Evolutionary conservation across 2,113 vertebrate species (phyloP).

Genomic region (Oreotrochilus melanogaster): DNA sequence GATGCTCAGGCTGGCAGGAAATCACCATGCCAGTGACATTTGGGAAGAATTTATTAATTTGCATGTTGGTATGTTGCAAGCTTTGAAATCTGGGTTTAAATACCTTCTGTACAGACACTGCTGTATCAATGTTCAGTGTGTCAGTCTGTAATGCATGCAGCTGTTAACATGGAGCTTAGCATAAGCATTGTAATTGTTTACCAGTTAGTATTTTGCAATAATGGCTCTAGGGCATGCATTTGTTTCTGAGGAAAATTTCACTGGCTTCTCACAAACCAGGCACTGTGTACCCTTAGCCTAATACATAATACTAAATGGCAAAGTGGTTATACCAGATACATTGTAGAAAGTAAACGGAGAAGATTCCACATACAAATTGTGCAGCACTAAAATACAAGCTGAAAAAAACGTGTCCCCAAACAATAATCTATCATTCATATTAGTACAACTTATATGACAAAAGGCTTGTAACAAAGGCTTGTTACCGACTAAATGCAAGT

Average conservation of each 20-base stretch:
- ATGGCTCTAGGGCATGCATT: constrained; percentile 59
- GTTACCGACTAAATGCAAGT: neutral
- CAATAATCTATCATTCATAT: constrained; percentile 45
- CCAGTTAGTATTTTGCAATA: constrained; percentile 66
- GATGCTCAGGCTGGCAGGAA: constrained; percentile 54
- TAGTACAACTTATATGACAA: no score
- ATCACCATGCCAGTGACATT: constrained; percentile 71
- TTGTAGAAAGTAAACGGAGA: constrained; percentile 25
- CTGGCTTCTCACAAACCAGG: constrained; percentile 48
- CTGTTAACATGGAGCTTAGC: constrained; percentile 65
- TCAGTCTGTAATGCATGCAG: constrained; percentile 34
- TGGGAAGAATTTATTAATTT: constrained; percentile 75
- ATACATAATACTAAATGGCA: constrained; percentile 32
- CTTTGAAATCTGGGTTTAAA: constrained; percentile 71
- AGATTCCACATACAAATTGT: neutral
- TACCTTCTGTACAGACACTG: constrained; percentile 1
- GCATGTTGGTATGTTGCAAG: constrained; percentile 60
- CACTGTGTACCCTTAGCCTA: neutral
- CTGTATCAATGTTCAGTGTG: neutral
- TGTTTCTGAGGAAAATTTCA: constrained; percentile 66
- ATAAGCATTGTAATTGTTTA: constrained; percentile 72
- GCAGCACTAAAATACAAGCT: constrained; percentile 1
- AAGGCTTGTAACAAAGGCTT: constrained; percentile 19
- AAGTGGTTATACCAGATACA: neutral
- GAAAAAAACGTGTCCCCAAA: neutral